Evolutionary conservation across 2,113 vertebrate genomes (phyloP).

Genomic region (Vidua macroura): DNA sequence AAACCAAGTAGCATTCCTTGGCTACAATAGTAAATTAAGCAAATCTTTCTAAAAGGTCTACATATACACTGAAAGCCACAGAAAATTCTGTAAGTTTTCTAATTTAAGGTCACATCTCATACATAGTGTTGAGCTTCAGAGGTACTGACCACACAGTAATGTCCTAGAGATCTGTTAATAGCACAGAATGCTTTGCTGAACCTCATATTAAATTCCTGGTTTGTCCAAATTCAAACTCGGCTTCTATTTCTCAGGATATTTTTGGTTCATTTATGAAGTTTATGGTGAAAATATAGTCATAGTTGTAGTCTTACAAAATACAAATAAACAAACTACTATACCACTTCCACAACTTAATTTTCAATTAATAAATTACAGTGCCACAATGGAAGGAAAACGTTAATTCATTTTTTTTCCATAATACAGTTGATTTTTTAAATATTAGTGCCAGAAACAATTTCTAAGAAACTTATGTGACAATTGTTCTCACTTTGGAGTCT

Average conservation of each 20-base stretch:
- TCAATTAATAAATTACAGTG: background rate
- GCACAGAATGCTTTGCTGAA: background rate
- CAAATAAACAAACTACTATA: background rate
- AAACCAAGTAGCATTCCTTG: background rate
- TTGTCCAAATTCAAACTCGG: background rate
- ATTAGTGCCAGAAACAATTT: background rate
- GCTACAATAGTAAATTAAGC: background rate
- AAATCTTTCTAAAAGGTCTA: background rate
- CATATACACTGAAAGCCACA: background rate
- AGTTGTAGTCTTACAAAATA: background rate
- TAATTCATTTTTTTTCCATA: background rate
- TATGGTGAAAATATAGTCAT: background rate
- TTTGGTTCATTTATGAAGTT: background rate
- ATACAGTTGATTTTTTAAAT: background rate
- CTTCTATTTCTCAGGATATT: background rate
- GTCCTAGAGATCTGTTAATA: background rate
- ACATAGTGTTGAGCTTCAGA: background rate
- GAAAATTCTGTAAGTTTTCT: background rate
- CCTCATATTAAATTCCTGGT: background rate
- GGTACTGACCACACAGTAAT: background rate
- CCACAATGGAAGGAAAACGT: fast-evolving
- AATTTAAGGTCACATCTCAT: background rate
- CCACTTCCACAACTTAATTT: background rate
- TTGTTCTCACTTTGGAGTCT: background rate
- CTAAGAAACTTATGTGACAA: background rate